Evolutionary conservation across 2,888 invertebrate species (phyloP), one percentile per base, ranked within the genome.

Genomic region (Catocala nupta): DNA sequence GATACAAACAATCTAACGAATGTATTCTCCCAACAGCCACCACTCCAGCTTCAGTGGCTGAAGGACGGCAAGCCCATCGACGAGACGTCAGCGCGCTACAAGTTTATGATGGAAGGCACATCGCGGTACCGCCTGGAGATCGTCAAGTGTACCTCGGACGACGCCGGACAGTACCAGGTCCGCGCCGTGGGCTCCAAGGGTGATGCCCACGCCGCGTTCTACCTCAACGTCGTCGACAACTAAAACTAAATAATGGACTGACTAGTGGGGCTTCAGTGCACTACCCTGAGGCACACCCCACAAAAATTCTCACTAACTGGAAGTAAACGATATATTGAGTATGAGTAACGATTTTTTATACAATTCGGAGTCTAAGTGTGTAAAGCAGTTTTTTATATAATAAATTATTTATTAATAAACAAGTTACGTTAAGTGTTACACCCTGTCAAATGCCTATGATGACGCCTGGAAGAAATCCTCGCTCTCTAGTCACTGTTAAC

Each of bases 31-130:
- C 77, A 63, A 63, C 89, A 95, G 84, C 94, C 96, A 83, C 95
- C 96, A 78, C 93, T 96, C 76, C 96, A 96, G 87, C 94, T 96
- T 60, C 95, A 95, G 77, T 99, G 99, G 99, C 94, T 97, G 84
- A 99, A 99, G 94, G 98, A 99, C 94, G 98, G 98, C 81, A 97
- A 97, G 85, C 96, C 96, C 60, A 96, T 99, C 78, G 97, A 98
- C 86, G 98, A 98, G 86, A 95, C 95, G 34, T 95, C 95, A 53
- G 93, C 96, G 64, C 96, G 97, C 85, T 97, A 97, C 89, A 96
- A 96, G 84, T 97, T 98, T 91, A 97, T 96, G 66, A 96, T 97
- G 89, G 97, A 98, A 84, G 97, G 96, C 77, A 96, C 96, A 77
- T 96, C 96, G 79, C 96, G 96, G 72, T 98, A 97, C 93, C 95